phyloP scores from a whole-genome alignment of 2,113 vertebrate genomes.

The Gracilinanus agilis region DNA sequence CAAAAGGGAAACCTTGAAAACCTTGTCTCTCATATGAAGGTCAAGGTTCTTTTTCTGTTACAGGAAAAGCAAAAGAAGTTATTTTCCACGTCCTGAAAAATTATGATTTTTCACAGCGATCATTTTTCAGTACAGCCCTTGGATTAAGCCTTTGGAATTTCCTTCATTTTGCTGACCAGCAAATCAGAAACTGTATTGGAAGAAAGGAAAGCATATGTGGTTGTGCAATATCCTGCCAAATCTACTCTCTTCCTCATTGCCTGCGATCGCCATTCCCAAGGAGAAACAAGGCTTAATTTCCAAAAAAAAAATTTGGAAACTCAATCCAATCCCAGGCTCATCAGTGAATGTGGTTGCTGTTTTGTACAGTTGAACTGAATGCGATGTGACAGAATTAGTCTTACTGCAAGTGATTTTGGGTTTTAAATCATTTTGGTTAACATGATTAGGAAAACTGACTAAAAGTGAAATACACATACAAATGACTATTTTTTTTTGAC shows the following conservation, averaged over 20 bases:
- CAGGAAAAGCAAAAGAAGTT: slow-evolving; percentile 57
- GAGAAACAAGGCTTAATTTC: slow-evolving; percentile 61
- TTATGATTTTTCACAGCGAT: slow-evolving; percentile 72
- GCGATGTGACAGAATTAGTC: slow-evolving; percentile 18
- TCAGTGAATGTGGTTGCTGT: neutral
- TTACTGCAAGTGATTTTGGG: neutral
- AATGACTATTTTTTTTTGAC: neutral
- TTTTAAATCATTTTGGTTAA: slow-evolving; percentile 11
- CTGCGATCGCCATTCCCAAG: slow-evolving; percentile 45
- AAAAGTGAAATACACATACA: neutral
- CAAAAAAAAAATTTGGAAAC: neutral
- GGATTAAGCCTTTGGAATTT: slow-evolving; percentile 78
- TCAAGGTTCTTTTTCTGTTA: slow-evolving; percentile 55
- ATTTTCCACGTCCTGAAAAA: slow-evolving; percentile 68
- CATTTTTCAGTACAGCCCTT: slow-evolving; percentile 63
- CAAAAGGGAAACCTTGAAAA: slow-evolving; percentile 70
- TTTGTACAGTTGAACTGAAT: neutral
- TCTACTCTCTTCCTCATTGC: neutral
- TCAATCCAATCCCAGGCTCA: neutral
- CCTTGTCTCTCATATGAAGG: slow-evolving; percentile 55
- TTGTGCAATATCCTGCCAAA: slow-evolving; percentile 74
- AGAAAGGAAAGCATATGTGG: slow-evolving; percentile 25
- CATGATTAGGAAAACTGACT: slow-evolving; percentile 35
- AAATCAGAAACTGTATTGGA: slow-evolving; percentile 63
- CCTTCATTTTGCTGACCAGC: slow-evolving; percentile 74